phyloP scores from a whole-genome alignment of 2,888 invertebrate genomes.

The Biston stratarius region DNA sequence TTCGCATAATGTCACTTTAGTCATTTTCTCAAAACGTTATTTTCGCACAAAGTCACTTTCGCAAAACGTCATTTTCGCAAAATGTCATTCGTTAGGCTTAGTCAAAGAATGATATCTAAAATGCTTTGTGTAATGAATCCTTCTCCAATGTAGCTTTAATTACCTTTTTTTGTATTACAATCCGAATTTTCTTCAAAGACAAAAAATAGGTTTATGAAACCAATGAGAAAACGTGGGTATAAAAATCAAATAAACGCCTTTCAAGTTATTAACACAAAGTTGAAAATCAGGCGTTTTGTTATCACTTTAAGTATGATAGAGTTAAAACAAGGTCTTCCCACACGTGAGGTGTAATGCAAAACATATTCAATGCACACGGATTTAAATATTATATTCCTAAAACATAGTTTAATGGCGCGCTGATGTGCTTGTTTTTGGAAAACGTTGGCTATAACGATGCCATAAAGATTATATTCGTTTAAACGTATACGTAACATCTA shows the following conservation, averaged over 20 bases:
- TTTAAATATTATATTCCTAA: slow-evolving; percentile 2
- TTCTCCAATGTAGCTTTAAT: too few species aligned
- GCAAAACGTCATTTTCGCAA: too few species aligned
- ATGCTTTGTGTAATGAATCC: too few species aligned
- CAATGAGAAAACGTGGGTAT: too few species aligned
- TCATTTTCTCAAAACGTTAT: too few species aligned
- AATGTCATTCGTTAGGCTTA: too few species aligned
- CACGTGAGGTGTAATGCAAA: slow-evolving; percentile 17
- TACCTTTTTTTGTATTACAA: too few species aligned
- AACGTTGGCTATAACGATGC: slow-evolving; percentile 1
- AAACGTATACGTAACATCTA: slow-evolving; percentile 5
- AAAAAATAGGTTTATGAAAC: too few species aligned
- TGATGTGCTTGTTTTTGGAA: slow-evolving; percentile 6
- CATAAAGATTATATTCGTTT: slow-evolving; percentile 2
- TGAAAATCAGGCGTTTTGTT: not conserved
- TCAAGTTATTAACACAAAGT: not conserved
- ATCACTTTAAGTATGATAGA: not conserved
- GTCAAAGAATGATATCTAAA: too few species aligned
- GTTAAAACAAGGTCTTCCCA: slow-evolving; percentile 10
- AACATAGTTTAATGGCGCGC: slow-evolving; percentile 1
- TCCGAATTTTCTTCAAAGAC: too few species aligned
- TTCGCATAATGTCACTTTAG: too few species aligned
- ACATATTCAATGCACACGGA: slow-evolving; percentile 20
- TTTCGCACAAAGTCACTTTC: too few species aligned
- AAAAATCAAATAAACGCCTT: not conserved